Base-by-base conservation (phyloP, 2,888 invertebrate genomes). In the Acanthopleura granulata region DNA sequence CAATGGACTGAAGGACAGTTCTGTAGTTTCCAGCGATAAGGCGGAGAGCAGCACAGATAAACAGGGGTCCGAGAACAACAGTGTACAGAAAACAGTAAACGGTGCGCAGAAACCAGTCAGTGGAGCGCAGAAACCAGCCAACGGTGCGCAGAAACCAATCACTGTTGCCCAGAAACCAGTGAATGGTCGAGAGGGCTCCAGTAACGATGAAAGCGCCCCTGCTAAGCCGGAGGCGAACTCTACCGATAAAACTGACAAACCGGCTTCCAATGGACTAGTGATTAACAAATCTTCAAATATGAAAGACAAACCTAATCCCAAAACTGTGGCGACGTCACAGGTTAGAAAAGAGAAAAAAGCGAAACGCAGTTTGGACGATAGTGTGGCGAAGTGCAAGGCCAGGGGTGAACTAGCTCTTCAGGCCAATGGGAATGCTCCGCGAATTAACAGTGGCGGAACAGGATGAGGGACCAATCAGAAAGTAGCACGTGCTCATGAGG, bases 341-440 rank as follows among this genome's bases (percentile, higher is more conserved):
- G 25, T 16, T 15, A 22, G 25, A 25, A 66, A 66, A 66, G 29
- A 22, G 1, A 66, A 66, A 27, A 18, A 66, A 6, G 6, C 66
- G 16, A 66, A 66, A 14, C 22, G 66, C 4, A 66, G 66, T 14
- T 27, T 66, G 14, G 66, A 66, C 25, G 66, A 66, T 66, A 66
- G 22, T 6, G 66, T 66, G 22, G 66, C 66, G 22, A 66, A 66
- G 25, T 66, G 66, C 25, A 66, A 66, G 14, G 66, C 66, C 25
- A 22, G 66, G 16, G 40, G 40, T 40, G 66, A 66, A 66, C 66
- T 66, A 27, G 66, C 66, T 22, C 66, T 66, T 27, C 66, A 66
- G 25, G 66, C 66, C 22, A 27, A 27, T 25, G 29, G 66, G 22
- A 27, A 27, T 66, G 6, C 16, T 3, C 66, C 6, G 14, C 22